Base-by-base conservation (phyloP, 2,797 vertebrate genomes). In the Melanotaenia nigrans region DNA sequence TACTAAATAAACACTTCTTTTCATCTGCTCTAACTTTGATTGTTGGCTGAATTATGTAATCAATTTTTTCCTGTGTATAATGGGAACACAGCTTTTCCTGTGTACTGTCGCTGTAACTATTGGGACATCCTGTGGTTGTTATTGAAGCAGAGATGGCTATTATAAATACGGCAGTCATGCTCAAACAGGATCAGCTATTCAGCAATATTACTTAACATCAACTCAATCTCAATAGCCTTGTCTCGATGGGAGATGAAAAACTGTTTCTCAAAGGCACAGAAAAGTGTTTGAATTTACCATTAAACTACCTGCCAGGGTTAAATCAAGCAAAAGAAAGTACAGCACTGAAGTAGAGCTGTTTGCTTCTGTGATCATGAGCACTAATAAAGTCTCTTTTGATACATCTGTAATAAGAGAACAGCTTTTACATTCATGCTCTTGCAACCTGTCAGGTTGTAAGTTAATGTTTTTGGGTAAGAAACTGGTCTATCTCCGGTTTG, bases 131-230 rank as follows among this genome's bases (percentile, higher is more conserved):
- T 68, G 65, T 42, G 36, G 30, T 51, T 68, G 24, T 83, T 73
- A 66, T 30, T 57, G 60, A 69, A 69, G 68, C 61, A 33, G 51
- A 72, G 67, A 66, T 84, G 77, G 80, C 78, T 81, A 87, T 77
- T 78, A 65, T 69, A 28, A 66, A 75, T 0, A 14, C 70, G 61
- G 61, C 0, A 2, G 55, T 32, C 28, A 83, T 59, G 42, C 79
- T 85, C 68, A 61, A 63, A 81, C 57, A 53, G 45, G 49, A 56
- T 59, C 51, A 53, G 54, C 80, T 71, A 71, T 69, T 83, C 76
- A 83, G 57, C 42, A 76, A 79, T 77, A 87, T 87, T 82, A 61
- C 47, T 61, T 79, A 79, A 77, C 81, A 55, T 33, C 8, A 35
- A 49, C 40, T 72, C 61, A 42, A 20, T 63, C 53, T 65, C 76